phyloP scores from a whole-genome alignment of 2,888 invertebrate species.

The Odontocolon sp. region DNA sequence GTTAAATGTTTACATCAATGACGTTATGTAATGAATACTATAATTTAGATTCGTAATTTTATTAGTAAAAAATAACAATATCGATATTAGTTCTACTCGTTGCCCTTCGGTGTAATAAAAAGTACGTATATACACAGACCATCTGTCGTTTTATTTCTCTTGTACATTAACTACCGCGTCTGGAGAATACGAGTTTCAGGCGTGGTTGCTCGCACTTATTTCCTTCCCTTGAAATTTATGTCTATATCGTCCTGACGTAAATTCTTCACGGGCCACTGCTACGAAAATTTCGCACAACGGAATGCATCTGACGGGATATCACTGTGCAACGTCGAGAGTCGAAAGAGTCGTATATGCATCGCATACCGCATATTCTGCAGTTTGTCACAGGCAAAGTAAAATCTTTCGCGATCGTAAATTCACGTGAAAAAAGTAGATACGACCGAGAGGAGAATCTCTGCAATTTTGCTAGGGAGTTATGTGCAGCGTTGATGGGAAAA shows the following conservation, averaged over 20 bases:
- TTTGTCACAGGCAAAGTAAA: conserved; percentile 23
- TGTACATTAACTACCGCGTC: background rate
- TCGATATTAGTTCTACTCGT: conserved; percentile 17
- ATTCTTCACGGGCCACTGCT: conserved; percentile 11
- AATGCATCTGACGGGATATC: background rate
- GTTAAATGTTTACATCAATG: too few relatives aligned
- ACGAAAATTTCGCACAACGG: background rate
- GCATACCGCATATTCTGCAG: background rate
- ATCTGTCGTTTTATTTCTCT: background rate
- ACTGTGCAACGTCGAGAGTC: too few relatives aligned
- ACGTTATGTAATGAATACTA: too few relatives aligned
- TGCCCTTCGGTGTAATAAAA: conserved; percentile 8
- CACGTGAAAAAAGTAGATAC: background rate
- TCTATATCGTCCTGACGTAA: background rate
- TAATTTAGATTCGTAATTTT: too few relatives aligned
- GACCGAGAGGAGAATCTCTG: background rate
- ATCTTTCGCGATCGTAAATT: conserved; percentile 16
- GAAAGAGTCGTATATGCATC: background rate
- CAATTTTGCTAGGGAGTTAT: too few relatives aligned
- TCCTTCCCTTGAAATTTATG: conserved; percentile 1
- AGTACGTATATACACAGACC: conserved; percentile 2
- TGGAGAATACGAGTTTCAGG: background rate
- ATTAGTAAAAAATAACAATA: too few relatives aligned
- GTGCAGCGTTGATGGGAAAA: too few relatives aligned
- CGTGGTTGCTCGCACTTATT: background rate